Conservation (phyloP, 2,113 vertebrate species). For the Pristiophorus japonicus region DNA sequence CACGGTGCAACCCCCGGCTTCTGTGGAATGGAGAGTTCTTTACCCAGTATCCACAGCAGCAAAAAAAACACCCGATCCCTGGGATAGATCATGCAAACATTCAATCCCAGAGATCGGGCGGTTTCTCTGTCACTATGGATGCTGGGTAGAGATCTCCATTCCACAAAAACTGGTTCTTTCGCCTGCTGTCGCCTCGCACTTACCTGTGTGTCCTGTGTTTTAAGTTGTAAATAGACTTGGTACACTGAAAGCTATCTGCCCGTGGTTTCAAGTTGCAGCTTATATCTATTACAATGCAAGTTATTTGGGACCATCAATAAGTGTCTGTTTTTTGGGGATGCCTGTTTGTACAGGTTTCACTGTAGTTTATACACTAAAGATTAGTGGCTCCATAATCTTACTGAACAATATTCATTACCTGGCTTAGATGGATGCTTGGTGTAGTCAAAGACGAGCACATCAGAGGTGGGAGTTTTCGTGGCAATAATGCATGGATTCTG, state of each 20-base stretch:
- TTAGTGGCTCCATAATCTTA: not conserved
- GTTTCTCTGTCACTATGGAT: too few relatives aligned
- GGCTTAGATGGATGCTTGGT: slow-evolving; percentile 83
- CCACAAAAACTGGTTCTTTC: too few relatives aligned
- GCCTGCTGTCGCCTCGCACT: too few relatives aligned
- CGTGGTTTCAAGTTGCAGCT: not conserved
- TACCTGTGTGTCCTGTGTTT: not conserved
- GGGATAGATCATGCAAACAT: not conserved
- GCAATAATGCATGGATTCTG: slow-evolving; percentile 86
- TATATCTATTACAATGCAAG: not conserved
- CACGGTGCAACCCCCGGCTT: not conserved
- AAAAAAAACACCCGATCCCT: not conserved
- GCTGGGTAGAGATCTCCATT: too few relatives aligned
- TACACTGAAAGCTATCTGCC: not conserved
- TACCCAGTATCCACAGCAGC: not conserved
- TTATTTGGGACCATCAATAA: not conserved
- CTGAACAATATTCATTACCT: slow-evolving; percentile 55
- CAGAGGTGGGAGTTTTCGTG: slow-evolving; percentile 87
- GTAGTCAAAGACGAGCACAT: slow-evolving; percentile 89
- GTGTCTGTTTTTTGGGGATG: not conserved
- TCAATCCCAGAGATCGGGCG: not conserved
- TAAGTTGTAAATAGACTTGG: not conserved
- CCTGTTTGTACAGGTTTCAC: not conserved
- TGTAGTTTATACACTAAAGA: not conserved
- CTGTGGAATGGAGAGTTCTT: not conserved